These are phyloP conservation scores for Temnothorax rugatulus DNA, from an alignment of 2,888 invertebrate genomes.

Conservation along the genomic window DNA sequence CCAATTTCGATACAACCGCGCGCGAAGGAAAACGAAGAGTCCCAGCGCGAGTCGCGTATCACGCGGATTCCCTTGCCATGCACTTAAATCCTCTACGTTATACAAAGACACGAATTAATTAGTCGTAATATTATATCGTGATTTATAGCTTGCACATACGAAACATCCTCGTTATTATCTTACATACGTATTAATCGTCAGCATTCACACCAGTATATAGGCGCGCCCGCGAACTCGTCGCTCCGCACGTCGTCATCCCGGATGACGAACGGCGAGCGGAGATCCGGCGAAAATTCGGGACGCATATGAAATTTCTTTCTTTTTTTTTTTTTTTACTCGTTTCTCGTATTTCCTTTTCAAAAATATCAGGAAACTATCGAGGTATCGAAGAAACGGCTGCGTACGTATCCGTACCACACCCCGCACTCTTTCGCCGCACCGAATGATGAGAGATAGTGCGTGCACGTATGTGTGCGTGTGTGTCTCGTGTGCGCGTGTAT, in stretches of 20 bases:
- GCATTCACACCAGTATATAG: slow-evolving; percentile 74
- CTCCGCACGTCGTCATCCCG: slow-evolving; percentile 50
- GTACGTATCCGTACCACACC: slow-evolving; percentile 62
- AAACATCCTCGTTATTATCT: slow-evolving; percentile 69
- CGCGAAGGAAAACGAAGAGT: not conserved
- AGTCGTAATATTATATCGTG: slow-evolving; percentile 75
- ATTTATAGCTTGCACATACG: slow-evolving; percentile 73
- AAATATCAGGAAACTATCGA: slow-evolving; percentile 76
- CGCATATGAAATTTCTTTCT: slow-evolving; percentile 56
- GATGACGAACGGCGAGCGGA: slow-evolving; percentile 42
- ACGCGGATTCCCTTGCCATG: slow-evolving; percentile 47
- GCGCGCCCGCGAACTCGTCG: slow-evolving; percentile 62
- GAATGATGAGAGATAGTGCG: slow-evolving; percentile 27
- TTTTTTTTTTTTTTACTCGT: slow-evolving; percentile 48
- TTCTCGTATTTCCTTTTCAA: slow-evolving; percentile 66
- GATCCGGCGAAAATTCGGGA: slow-evolving; percentile 56
- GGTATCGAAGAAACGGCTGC: slow-evolving; percentile 72
- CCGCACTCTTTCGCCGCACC: slow-evolving; percentile 55
- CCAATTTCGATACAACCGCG: not conserved
- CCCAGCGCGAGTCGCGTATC: not conserved
- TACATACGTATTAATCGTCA: slow-evolving; percentile 72
- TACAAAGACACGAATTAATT: slow-evolving; percentile 79
- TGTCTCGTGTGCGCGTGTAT: not conserved
- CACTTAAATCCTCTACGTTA: slow-evolving; percentile 76
- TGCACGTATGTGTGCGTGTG: not conserved